Evolutionary conservation across 2,797 vertebrate genomes (phyloP), one percentile per base, ranked within the genome.

Genomic region (Pangasius larnaudii): DNA sequence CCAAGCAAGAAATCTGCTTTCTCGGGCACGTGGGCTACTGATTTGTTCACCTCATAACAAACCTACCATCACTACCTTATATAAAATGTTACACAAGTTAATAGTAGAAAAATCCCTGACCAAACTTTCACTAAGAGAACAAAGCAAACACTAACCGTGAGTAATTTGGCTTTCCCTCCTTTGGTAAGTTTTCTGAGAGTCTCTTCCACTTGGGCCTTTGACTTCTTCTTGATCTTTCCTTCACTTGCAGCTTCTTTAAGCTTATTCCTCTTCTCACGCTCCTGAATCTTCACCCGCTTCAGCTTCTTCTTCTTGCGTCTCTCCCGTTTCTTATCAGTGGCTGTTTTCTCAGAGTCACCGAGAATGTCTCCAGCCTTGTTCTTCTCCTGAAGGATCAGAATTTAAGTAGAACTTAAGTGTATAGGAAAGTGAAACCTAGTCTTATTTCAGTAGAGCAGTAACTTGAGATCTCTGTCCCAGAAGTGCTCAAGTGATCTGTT

Each of bases 241-340:
- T 91, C 89, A 39, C 89, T 93, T 46, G 24, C 93, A 84, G 96
- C 96, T 88, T 98, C 98, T 89, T 96, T 95, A 1, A 97, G 93
- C 87, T 96, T 97, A 86, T 94, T 95, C 82, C 93, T 95, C 93
- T 92, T 96, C 92, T 97, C 97, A 63, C 92, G 97, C 91, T 97
- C 97, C 90, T 95, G 96, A 58, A 96, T 92, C 92, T 95, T 98
- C 71, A 97, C 39, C 27, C 90, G 96, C 91, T 98, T 99, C 87
- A 92, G 90, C 10, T 91, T 89, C 93, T 99, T 99, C 92, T 97
- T 98, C 93, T 95, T 96, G 58, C 98, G 96, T 63, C 97, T 94
- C 63, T 98, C 98, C 0, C 98, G 96, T 87, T 98, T 99, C 94
- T 96, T 99, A 92, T 99, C 98, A 0, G 98, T 98, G 33, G 93